phyloP scores from a whole-genome alignment of 2,888 invertebrate species.

The Spatulosminthurus flaviceps region DNA sequence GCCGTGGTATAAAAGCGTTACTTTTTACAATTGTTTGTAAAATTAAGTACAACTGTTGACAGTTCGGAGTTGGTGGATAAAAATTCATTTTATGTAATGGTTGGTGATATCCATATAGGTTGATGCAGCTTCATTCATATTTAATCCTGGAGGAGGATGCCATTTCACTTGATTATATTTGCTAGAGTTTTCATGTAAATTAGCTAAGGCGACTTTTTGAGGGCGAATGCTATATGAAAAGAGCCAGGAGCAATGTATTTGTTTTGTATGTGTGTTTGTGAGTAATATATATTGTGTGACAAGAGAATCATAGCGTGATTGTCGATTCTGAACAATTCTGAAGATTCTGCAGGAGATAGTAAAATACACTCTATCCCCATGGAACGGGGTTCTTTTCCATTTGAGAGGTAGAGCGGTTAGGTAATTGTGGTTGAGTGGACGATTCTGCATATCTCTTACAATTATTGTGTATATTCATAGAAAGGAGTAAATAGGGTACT shows the following conservation, averaged over 20 bases:
- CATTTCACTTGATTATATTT: not conserved
- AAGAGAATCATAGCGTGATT: conserved; percentile 24
- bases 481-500: no score
- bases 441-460: no score
- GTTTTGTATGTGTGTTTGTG: not conserved
- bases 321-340: not conserved
- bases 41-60: not conserved
- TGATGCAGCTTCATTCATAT: not conserved
- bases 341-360: conserved; percentile 1
- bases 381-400: not conserved
- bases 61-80: not conserved
- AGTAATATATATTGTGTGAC: conserved; percentile 10
- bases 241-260: not conserved
- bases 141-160: not conserved
- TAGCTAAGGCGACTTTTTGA: not conserved
- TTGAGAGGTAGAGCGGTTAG: no score
- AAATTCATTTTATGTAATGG: no score
- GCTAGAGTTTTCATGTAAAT: not conserved
- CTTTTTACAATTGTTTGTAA: not conserved
- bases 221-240: not conserved
- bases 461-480: no score
- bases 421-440: not conserved
- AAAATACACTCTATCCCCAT: not conserved
- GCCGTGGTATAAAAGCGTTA: not conserved
- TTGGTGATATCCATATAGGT: not conserved